Evolutionary conservation across 2,888 invertebrate genomes (phyloP), one percentile per base, ranked within the genome.

Genomic region (Automeris io): DNA sequence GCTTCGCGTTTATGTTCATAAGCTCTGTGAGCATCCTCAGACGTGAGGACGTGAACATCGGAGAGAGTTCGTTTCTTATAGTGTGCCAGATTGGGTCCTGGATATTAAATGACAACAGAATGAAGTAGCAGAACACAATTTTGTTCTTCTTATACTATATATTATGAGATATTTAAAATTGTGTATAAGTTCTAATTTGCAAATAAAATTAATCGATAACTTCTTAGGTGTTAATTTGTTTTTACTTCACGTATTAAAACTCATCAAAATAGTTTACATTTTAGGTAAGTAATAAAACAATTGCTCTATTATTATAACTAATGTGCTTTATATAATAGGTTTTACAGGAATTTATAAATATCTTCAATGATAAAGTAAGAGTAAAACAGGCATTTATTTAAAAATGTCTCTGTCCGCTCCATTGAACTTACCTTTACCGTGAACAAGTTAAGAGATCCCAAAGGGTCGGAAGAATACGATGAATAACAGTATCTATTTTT

Each of bases 401-500:
- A 19, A 12, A 21, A 33, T 9, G 7, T n/a, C n/a, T n/a, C n/a
- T 26, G 12, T 8, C 8, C 18, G 16, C 18, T 19, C 22, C 33
- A 33, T 5, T 12, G 39, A 12, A 46, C 56, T 43, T 61, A 76
- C 79, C 60, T 73, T 74, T 1, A 76, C 47, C 6, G 68, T 59
- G 41, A 80, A 79, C n/a, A 81, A 51, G 51, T 78, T 79, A 18
- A 79, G 51, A 1, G 75, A 59, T 2, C 80, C 80, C 32, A 80
- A 49, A 1, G 74, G 74, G 44, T 81, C 80, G 2, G 63, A 49
- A 0, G 35, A 37, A 9, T 56, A 51, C 5, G 68, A 60, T 0
- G 70, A 46, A 31, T 67, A 70, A 31, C 57, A 33, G 42, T 54
- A 61, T 49, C 81, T 59, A 31, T 79, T 63, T 47, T 70, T 65